Conservation (phyloP, 2,888 invertebrate species). For the Dichetophora obliterata region DNA sequence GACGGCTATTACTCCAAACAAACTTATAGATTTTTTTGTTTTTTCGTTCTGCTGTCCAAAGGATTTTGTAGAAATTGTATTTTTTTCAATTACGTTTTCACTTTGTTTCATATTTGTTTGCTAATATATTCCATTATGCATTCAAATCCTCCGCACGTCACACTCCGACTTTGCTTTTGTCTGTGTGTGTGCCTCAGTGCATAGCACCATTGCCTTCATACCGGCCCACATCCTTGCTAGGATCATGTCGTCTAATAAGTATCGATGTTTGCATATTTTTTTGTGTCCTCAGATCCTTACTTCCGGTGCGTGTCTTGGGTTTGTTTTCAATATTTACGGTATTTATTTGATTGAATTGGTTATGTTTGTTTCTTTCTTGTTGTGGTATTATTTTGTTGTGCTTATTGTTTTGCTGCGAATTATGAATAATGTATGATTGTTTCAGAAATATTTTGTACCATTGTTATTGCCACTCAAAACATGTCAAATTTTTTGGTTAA, state of each 20-base stretch:
- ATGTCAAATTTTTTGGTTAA: not conserved
- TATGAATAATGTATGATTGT: slow-evolving; percentile 23
- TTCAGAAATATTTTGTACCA: not conserved
- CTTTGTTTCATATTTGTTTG: slow-evolving; percentile 16
- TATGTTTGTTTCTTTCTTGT: not conserved
- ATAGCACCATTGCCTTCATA: not conserved
- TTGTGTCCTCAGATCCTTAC: not conserved
- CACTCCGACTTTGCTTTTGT: not conserved
- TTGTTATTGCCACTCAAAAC: not conserved
- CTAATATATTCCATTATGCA: slow-evolving; percentile 12
- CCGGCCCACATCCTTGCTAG: not conserved
- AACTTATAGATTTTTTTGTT: not conserved
- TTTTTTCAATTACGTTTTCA: slow-evolving; percentile 17
- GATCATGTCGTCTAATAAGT: slow-evolving; percentile 8
- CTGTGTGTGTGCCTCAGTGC: not conserved
- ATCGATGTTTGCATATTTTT: slow-evolving; percentile 17
- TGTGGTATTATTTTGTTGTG: not conserved
- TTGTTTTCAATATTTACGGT: slow-evolving; percentile 21
- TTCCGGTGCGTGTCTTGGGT: slow-evolving; percentile 11
- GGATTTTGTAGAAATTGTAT: not conserved
- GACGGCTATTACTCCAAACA: not conserved
- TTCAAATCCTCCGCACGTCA: not conserved
- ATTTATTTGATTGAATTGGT: slow-evolving; percentile 34
- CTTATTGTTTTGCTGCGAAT: slow-evolving; percentile 3
- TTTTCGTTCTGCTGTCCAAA: not conserved